phyloP scores from a whole-genome alignment of 1,140 invertebrate genomes.

The Macrosteles quadrilineatus region DNA sequence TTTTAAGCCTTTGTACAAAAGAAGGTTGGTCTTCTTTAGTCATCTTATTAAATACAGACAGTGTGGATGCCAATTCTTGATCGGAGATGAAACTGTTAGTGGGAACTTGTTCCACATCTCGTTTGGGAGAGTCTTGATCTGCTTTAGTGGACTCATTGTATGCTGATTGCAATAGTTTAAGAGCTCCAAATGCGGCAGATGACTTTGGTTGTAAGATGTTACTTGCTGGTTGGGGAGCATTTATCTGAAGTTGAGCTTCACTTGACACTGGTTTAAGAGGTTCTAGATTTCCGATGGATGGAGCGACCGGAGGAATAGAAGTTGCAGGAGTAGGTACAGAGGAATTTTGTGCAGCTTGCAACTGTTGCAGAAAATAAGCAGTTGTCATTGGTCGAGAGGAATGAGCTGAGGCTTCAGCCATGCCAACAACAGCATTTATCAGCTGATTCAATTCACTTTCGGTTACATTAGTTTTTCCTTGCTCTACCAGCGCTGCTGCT shows the following conservation, averaged over 20 bases:
- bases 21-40: not conserved
- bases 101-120: not conserved
- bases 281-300: not conserved
- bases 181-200: conserved; percentile 17
- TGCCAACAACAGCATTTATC: conserved; percentile 71
- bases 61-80: not conserved
- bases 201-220: not conserved
- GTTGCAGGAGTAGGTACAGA: no score
- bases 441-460: conserved; percentile 73
- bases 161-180: conserved; percentile 31
- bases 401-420: conserved; percentile 55
- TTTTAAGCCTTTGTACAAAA: not conserved
- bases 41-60: not conserved
- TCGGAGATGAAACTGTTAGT: not conserved
- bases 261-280: conserved; percentile 9
- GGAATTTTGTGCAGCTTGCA: not conserved
- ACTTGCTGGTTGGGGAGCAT: not conserved
- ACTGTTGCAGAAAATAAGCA: conserved; percentile 2
- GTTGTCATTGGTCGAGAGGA: conserved; percentile 14
- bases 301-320: no score
- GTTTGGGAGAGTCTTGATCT: conserved; percentile 8
- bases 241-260: not conserved
- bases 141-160: conserved; percentile 14
- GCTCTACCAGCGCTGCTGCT: conserved; percentile 69
- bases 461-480: conserved; percentile 75